phyloP scores from a whole-genome alignment of 2,797 vertebrate species.

The Epinephelus malabaricus region DNA sequence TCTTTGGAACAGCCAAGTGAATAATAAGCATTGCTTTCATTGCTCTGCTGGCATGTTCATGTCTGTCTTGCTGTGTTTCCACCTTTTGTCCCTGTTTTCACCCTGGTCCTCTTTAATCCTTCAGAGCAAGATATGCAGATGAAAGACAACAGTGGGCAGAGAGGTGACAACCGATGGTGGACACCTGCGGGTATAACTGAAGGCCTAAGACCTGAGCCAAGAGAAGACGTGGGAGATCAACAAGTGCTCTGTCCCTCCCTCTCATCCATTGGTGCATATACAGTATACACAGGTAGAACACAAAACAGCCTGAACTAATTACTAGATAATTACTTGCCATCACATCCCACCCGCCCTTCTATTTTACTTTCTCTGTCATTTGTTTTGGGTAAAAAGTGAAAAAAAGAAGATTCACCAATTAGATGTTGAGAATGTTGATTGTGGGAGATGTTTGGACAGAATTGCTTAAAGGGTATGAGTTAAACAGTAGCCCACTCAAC shows the following conservation, averaged over 20 bases:
- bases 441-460: not conserved
- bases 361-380: not conserved
- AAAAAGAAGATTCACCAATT: not conserved
- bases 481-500: too few species aligned
- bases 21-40: not conserved
- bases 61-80: not conserved
- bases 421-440: not conserved
- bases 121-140: not conserved
- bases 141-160: constrained; percentile 8
- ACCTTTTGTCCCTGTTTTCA: constrained; percentile 9
- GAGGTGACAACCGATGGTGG: not conserved
- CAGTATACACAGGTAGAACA: not conserved
- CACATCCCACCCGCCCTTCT: too few species aligned
- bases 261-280: not conserved
- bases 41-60: not conserved
- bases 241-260: not conserved
- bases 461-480: not conserved
- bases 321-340: not conserved
- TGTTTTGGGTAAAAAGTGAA: not conserved
- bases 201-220: constrained; percentile 77
- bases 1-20: not conserved
- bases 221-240: not conserved
- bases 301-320: not conserved
- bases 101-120: not conserved
- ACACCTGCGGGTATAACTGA: constrained; percentile 83